Base-by-base conservation (phyloP, 2,113 vertebrate genomes). In the Aleadryas rufinucha region DNA sequence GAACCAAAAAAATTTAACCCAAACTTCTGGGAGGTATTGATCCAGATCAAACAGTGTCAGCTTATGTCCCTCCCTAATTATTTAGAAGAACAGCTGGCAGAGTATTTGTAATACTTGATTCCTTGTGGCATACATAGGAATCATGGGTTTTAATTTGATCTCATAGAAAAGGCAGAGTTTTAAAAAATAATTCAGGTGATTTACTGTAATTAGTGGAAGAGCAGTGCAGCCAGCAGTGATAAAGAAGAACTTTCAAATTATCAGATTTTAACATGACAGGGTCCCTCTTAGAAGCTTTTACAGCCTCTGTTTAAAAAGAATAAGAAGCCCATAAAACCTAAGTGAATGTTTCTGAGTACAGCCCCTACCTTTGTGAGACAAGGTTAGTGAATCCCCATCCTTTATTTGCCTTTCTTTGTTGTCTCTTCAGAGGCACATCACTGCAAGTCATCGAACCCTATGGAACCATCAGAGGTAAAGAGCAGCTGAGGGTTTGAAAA, bases 381-480 rank as follows among this genome's bases (percentile, higher is more conserved):
- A 89, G 74, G 87, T 89, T 83, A 95, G 95, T 45, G 86, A 95
- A 95, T 85, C 74, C 53, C 42, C 84, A 84, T 80, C 82, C 86
- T 96, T 93, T 87, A 81, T 91, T 95, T 90, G 94, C 89, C 64
- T 95, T 88, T 83, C 91, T 95, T 90, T 97, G 85, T 90, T 89
- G 80, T 92, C 94, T 89, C 91, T 97, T 90, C 91, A 92, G 92
- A 87, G 87, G 57, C 86, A 74, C 69, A 90, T 81, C 84, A 33
- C 75, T 63, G 66, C 84, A 78, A 90, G 86, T 89, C 90, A 96
- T 74, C 7, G 0, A 89, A 74, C 41, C 80, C 79, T 49, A 18
- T 2, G n/a, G 85, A 90, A 82, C 68, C 86, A 68, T 60, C 85
- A 77, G 80, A 81, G 30, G 41, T 75, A 81, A 96, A 97, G 88